These are phyloP conservation scores for Coelinius sp. DNA, from an alignment of 2,888 invertebrate genomes.

Conservation along the genomic window DNA sequence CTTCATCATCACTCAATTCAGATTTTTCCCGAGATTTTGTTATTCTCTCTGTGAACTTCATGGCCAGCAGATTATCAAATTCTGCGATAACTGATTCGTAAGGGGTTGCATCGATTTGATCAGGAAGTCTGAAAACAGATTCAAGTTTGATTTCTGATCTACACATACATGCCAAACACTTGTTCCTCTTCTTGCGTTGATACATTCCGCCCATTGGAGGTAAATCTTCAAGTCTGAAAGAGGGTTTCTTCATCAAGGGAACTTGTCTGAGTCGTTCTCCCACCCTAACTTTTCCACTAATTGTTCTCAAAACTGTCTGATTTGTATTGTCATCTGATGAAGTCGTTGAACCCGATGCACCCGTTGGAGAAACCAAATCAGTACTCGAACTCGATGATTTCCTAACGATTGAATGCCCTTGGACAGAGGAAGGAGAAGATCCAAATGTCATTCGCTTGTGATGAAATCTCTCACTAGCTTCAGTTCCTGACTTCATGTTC, in stretches of 20 bases:
- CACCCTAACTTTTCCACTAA: background rate
- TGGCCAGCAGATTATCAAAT: background rate
- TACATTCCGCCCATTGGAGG: constrained; percentile 55
- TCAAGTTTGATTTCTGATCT: constrained; percentile 33
- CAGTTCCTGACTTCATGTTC: constrained; percentile 37
- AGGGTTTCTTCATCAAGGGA: background rate
- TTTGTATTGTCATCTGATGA: background rate
- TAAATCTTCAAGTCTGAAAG: constrained; percentile 46
- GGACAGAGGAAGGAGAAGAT: constrained; percentile 26
- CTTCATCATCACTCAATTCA: background rate
- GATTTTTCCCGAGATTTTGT: background rate
- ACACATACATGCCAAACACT: constrained; percentile 62
- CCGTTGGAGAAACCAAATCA: background rate
- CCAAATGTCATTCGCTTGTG: background rate
- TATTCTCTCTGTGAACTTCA: background rate
- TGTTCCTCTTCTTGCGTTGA: constrained; percentile 57
- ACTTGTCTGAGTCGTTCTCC: background rate
- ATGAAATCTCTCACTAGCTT: background rate
- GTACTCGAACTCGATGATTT: constrained; percentile 40
- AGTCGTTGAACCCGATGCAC: background rate
- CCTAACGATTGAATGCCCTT: background rate
- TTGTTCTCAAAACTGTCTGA: background rate
- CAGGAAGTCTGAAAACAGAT: background rate
- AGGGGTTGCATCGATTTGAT: background rate
- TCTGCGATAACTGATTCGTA: background rate